Base-by-base conservation (phyloP, 35 echinoderm and acorn worm species). In the Heliocidaris tuberculata region DNA sequence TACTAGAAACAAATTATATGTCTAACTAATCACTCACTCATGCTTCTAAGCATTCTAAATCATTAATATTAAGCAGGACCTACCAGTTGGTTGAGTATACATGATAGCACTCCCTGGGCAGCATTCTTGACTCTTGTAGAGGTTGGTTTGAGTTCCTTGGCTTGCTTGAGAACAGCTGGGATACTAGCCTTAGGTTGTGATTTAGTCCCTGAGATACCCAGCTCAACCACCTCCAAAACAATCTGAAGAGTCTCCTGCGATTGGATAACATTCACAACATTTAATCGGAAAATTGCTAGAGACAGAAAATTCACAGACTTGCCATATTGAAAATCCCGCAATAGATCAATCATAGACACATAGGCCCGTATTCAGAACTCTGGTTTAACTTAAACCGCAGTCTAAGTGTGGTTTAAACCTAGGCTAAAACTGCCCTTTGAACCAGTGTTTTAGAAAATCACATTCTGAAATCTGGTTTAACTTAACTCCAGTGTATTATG, bases 91-190 rank as follows among this genome's bases (percentile, higher is more conserved):
- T 99, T 96, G 32, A 99, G 94, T 29, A 99, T 94, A 94, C 92
- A 97, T 21, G 96, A 95, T 32, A 97, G 49, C 60, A 97, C 95
- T 32, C 95, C 94, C 85, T 99, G 97, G 30, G 98, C 98, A 32
- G 98, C 98, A 60, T 99, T 97, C 78, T 96, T 96, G 2, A 99
- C 98, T 65, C 98, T 99, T 90, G 96, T 97, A 11, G 98, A 99
- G n/a, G 98, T 96, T 86, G 98, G 97, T 59, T 99, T 97, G 9
- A 95, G 93, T 71, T 99, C 97, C 96, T 99, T 99, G 21, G 94
- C 97, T 16, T 99, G 98, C 85, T 99, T 97, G 93, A 96, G 94
- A 9, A 96, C 96, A 15, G 97, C 93, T 21, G 97, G 92, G 10
- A 95, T 61, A 47, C 93, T 92, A 13, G 94, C 93, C 61, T 97